These are phyloP conservation scores for Nemotelus nigrinus DNA, from an alignment of 2,888 invertebrate species.

Conservation along the genomic window DNA sequence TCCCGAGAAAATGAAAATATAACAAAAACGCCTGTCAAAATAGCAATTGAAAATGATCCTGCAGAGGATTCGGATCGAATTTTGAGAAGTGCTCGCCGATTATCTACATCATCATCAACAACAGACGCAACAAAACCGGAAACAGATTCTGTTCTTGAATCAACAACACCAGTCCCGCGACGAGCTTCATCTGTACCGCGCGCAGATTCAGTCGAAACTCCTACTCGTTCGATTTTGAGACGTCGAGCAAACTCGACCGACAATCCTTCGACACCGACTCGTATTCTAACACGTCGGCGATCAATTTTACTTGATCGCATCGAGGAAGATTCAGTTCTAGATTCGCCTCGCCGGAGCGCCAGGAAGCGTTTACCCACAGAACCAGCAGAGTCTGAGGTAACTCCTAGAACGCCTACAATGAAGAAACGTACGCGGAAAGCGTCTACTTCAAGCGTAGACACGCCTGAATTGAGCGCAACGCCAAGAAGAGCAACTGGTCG, in stretches of 20 bases:
- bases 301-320: constrained; percentile 55
- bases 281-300: constrained; percentile 53
- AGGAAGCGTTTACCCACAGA: constrained; percentile 50
- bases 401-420: constrained; percentile 26
- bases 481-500: constrained; percentile 31
- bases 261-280: constrained; percentile 46
- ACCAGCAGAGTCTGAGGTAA: constrained; percentile 50
- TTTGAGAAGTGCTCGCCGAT: constrained; percentile 34
- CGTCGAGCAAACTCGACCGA: constrained; percentile 37
- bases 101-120: constrained; percentile 45
- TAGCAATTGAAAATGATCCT: constrained; percentile 23
- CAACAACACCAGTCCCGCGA: not conserved
- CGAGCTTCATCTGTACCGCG: constrained; percentile 23
- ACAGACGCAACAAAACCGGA: constrained; percentile 34
- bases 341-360: constrained; percentile 52
- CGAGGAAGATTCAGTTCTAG: constrained; percentile 52
- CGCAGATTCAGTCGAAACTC: not conserved
- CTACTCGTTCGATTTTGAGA: constrained; percentile 8
- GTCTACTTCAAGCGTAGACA: constrained; percentile 53
- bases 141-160: constrained; percentile 7
- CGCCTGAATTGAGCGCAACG: constrained; percentile 7
- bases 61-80: constrained; percentile 6
- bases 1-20: not conserved
- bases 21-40: constrained; percentile 38
- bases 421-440: constrained; percentile 53